Conservation (phyloP, 2,797 vertebrate genomes). For the Aplochiton taeniatus region DNA sequence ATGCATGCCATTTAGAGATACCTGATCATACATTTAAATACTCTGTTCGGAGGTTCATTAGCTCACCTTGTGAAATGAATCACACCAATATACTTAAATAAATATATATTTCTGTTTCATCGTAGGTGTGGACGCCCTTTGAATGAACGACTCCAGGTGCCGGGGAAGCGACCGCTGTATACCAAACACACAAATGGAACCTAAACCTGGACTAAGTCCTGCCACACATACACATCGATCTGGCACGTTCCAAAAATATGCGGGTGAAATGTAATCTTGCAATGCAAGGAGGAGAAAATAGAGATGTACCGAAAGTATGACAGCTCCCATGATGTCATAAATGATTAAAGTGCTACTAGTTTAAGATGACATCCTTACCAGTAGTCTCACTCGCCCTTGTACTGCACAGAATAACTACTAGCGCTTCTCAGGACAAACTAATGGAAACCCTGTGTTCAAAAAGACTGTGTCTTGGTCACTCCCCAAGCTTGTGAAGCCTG, state of each 20-base stretch:
- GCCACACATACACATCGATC: constrained; percentile 3
- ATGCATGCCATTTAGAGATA: constrained; percentile 19
- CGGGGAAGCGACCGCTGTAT: constrained; percentile 24
- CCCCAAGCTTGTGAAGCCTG: not conserved
- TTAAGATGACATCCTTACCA: constrained; percentile 13
- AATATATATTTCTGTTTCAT: constrained; percentile 57
- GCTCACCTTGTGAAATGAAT: constrained; percentile 41
- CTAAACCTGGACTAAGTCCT: constrained; percentile 16
- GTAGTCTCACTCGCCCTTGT: too few species aligned
- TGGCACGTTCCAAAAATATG: constrained; percentile 11
- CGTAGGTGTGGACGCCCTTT: constrained; percentile 16
- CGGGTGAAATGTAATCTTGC: constrained; percentile 7
- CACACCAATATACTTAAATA: constrained; percentile 60
- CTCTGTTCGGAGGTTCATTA: constrained; percentile 32
- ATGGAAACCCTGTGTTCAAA: constrained; percentile 10
- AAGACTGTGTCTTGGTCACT: constrained; percentile 8
- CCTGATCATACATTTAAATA: constrained; percentile 58
- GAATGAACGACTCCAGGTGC: constrained; percentile 34
- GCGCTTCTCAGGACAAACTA: constrained; percentile 32
- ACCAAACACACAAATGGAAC: constrained; percentile 22
- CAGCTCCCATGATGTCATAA: not conserved
- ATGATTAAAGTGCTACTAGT: constrained; percentile 17
- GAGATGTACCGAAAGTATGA: not conserved
- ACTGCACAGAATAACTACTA: not conserved
- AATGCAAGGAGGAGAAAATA: constrained; percentile 1